phyloP scores from a whole-genome alignment of 2,113 vertebrate species.

The Chaetodon auriga region DNA sequence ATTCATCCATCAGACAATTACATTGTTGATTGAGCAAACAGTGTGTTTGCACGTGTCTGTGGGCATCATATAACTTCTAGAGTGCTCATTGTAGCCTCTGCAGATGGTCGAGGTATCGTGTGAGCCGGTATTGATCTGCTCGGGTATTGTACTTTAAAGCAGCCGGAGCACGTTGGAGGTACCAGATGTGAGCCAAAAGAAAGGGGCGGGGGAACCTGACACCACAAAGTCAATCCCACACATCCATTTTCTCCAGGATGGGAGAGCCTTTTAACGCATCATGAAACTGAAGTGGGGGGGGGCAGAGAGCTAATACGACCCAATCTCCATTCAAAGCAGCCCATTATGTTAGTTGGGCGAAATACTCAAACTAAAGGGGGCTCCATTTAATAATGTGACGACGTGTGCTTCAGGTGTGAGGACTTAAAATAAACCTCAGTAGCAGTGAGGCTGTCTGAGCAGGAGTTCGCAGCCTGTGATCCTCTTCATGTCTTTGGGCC shows the following conservation, averaged over 20 bases:
- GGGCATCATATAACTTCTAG: conserved; percentile 43
- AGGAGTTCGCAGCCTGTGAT: conserved; percentile 43
- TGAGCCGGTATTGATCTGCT: conserved; percentile 69
- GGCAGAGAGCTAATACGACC: neutral
- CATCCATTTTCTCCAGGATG: conserved; percentile 39
- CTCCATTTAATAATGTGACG: conserved; percentile 8
- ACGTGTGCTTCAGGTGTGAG: conserved; percentile 31
- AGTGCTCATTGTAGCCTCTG: conserved; percentile 45
- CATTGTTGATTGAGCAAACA: conserved; percentile 60
- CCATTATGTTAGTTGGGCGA: neutral
- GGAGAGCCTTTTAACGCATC: conserved; percentile 43
- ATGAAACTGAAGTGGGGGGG: conserved; percentile 21
- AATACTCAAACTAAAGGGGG: conserved; percentile 15
- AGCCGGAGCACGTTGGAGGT: conserved; percentile 38
- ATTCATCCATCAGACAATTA: conserved; percentile 22
- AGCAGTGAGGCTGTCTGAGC: conserved; percentile 28
- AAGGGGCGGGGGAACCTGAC: conserved; percentile 44
- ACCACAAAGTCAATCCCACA: conserved; percentile 60
- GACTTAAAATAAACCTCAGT: conserved; percentile 36
- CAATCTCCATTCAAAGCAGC: neutral
- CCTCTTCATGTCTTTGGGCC: conserved; percentile 53
- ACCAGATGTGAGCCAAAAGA: conserved; percentile 52
- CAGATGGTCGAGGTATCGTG: conserved; percentile 57
- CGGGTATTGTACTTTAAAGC: conserved; percentile 59
- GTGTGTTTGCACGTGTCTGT: conserved; percentile 46